Evolutionary conservation across 2,113 vertebrate species (phyloP).

Genomic region (Rhineura floridana): DNA sequence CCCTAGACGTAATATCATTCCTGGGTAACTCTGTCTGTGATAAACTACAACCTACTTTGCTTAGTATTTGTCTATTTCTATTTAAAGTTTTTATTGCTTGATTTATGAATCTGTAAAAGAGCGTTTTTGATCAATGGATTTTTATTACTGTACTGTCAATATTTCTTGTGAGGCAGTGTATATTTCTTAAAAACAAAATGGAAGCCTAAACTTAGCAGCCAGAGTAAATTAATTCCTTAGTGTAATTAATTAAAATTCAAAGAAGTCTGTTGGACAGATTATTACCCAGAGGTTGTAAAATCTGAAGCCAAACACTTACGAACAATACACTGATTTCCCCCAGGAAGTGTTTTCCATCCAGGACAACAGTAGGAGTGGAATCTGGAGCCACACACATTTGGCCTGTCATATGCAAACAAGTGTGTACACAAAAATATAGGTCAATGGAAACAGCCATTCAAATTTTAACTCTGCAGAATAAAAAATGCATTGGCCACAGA

Average conservation of each 20-base stretch:
- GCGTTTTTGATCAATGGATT: not conserved
- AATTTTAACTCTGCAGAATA: not conserved
- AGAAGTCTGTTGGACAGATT: not conserved
- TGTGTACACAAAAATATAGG: not conserved
- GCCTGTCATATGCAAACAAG: conserved; percentile 68
- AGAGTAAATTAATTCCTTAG: not conserved
- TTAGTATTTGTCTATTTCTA: not conserved
- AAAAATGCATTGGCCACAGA: not conserved
- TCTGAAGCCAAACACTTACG: conserved; percentile 75
- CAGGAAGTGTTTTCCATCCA: conserved; percentile 81
- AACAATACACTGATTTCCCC: conserved; percentile 83
- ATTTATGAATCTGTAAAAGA: not conserved
- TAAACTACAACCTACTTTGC: not conserved
- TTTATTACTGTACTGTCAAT: not conserved
- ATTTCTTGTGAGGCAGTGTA: rapidly evolving
- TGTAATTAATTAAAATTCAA: not conserved
- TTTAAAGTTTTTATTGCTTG: not conserved
- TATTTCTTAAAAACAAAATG: not conserved
- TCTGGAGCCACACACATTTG: conserved; percentile 83
- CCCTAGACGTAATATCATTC: not conserved
- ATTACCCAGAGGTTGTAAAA: not conserved
- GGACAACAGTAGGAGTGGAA: conserved; percentile 82
- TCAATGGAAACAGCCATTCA: not conserved
- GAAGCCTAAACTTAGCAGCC: not conserved
- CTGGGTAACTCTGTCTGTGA: not conserved